These are phyloP conservation scores for Scatophagus argus DNA, from an alignment of 2,113 vertebrate genomes.

Conservation along the genomic window DNA sequence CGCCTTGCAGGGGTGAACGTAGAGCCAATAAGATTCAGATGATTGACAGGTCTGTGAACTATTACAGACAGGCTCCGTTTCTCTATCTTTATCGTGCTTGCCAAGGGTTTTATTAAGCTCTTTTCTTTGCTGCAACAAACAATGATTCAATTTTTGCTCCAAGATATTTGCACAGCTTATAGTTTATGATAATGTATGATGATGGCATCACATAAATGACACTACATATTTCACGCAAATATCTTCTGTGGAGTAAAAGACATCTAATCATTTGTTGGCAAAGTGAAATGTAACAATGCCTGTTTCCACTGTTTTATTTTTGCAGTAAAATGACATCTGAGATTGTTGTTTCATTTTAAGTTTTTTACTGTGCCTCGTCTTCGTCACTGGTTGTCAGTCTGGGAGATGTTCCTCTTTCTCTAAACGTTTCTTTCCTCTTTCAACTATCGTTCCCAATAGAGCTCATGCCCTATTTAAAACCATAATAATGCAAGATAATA, in stretches of 20 bases:
- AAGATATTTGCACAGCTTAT: conserved; percentile 52
- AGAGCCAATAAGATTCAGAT: conserved; percentile 63
- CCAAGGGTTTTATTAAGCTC: conserved; percentile 64
- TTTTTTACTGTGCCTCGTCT: conserved; percentile 21
- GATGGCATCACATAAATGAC: conserved; percentile 57
- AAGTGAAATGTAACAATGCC: conserved; percentile 37
- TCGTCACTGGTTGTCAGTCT: conserved; percentile 47
- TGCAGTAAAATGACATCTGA: conserved; percentile 40
- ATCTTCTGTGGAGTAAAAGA: conserved; percentile 42
- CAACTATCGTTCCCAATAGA: conserved; percentile 57
- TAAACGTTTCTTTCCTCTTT: conserved; percentile 46
- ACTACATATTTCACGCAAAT: conserved; percentile 55
- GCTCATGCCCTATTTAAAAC: conserved; percentile 68
- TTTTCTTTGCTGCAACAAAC: conserved; percentile 47
- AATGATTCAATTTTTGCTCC: conserved; percentile 32
- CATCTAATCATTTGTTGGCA: conserved; percentile 51
- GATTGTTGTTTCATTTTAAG: conserved; percentile 55
- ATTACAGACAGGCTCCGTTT: conserved; percentile 67
- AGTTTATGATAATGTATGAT: conserved; percentile 61
- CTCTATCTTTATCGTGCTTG: conserved; percentile 68
- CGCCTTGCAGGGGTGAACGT: conserved; percentile 63
- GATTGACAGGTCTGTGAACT: conserved; percentile 74
- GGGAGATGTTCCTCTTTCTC: conserved; percentile 45
- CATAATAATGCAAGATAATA: conserved; percentile 62
- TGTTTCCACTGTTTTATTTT: conserved; percentile 40